Base-by-base conservation (phyloP, 2,888 invertebrate species). In the Archaeoteleia sp. region DNA sequence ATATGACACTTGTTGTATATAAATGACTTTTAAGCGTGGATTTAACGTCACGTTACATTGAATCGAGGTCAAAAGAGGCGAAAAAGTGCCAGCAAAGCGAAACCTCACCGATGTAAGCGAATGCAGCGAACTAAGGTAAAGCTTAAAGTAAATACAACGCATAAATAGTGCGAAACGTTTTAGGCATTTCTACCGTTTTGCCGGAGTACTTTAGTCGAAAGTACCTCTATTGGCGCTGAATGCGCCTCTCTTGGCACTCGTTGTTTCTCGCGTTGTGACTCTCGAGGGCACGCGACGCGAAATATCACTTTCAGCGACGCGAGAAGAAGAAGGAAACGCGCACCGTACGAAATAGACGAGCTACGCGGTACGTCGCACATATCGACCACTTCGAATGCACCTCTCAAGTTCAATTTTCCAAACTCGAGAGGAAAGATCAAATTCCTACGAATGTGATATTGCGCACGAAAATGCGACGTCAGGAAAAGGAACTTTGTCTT, bases 101-200 rank as follows among this genome's bases (percentile, higher is more conserved):
- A 67, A 61, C 29, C 49, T 55, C 40, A 39, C 45, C 34, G 54
- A 29, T 43, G 57, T 49, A 49, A 55, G 42, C 63, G 55, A 45
- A 12, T 49, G 42, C 45, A 43, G 46, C 14, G 48, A 53, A 43
- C 17, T 29, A 42, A 29, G 32, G 17, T 51, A 35, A 39, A 67
- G 51, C 46, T 61, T 35, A 53, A 37, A 32, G 62, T 48, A 67
- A 67, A 67, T 67, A 57, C 57, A 40, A 46, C 57, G 71, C 75
- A 74, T 75, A 77, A 80, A 80, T 75, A 76, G 75, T 71, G 46
- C 49, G 75, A 73, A 74, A 75, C 73, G 76, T 79, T 80, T 75
- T 73, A 75, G 76, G 76, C 78, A 74, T 77, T 80, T 78, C 72
- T 74, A 73, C 60, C 70, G 67, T 74, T 72, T 48, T 71, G 57